Evolutionary conservation across 2,888 invertebrate genomes (phyloP), one percentile per base, ranked within the genome.

Genomic region (Sturmia bella): DNA sequence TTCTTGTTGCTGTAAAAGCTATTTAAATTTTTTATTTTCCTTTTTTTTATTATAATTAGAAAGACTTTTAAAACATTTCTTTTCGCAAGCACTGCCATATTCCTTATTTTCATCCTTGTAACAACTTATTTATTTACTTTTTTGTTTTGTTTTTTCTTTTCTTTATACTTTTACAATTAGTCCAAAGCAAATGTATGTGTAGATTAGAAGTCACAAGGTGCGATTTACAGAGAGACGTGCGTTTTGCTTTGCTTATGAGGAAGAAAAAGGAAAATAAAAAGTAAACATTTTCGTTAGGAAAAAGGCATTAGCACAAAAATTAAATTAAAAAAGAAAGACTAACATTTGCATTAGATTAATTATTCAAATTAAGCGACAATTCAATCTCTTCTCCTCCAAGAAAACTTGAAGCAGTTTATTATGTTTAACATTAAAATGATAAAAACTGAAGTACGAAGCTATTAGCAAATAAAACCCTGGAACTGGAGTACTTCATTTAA

Each of bases 341-440:
- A 76, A 70, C 64, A 76, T 80, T 76, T 70, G 70, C 59, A 37
- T 81, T 52, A 69, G 69, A 81, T 77, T 81, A 81, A 81, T 81
- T 81, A 73, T 74, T 73, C n/a, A 81, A 81, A 74, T 81, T 69
- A 64, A 69, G 61, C 43, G 56, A 77, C 68, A 73, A 69, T 74
- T 73, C 59, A 77, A 77, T 81, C 73, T 61, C 24, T 43, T 3
- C 61, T 48, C 15, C 56, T 27, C 2, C 21, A 56, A 41, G 5
- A 32, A 32, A 32, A 54, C 15, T n/a, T 32, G 21, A 52, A 43
- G 57, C 41, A 66, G 37, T 61, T 76, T 32, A 68, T 68, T 76
- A 68, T 43, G 50, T 68, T 68, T 68, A 56, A 24, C 39, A 24
- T 39, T 17, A 50, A 32, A 3, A 59, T 0, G 41, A 6, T 37